phyloP scores from a whole-genome alignment of 2,797 vertebrate species.

The Limosa lapponica region DNA sequence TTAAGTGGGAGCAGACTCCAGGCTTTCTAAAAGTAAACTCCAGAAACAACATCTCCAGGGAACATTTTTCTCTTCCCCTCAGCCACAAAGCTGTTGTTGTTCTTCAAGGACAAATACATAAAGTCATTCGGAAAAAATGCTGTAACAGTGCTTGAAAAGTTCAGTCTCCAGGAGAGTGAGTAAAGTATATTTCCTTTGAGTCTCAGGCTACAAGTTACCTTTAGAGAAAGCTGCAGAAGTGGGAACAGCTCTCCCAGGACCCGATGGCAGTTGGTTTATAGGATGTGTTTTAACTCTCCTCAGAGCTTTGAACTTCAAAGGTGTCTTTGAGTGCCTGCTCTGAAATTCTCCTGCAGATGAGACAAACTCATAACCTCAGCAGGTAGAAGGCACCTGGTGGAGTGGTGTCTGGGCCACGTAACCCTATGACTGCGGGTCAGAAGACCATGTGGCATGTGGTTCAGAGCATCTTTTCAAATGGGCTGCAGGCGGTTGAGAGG shows the following conservation, averaged over 20 bases:
- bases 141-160: neutral
- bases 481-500: neutral
- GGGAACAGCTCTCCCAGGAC: neutral
- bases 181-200: neutral
- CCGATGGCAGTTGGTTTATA: neutral
- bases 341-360: neutral
- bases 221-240: neutral
- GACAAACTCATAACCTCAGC: neutral
- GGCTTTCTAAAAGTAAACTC: neutral
- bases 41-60: neutral
- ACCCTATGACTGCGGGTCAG: neutral
- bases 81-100: neutral
- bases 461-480: neutral
- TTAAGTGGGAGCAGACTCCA: neutral
- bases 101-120: slow-evolving; percentile 32
- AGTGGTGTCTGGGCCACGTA: neutral
- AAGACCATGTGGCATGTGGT: neutral
- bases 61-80: neutral
- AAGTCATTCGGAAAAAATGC: neutral
- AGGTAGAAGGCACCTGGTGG: neutral
- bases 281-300: neutral
- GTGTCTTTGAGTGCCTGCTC: neutral
- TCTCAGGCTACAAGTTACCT: neutral
- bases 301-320: neutral
- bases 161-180: neutral